Evolutionary conservation across 2,888 invertebrate genomes (phyloP).

Genomic region (Pseudoips prasinana): DNA sequence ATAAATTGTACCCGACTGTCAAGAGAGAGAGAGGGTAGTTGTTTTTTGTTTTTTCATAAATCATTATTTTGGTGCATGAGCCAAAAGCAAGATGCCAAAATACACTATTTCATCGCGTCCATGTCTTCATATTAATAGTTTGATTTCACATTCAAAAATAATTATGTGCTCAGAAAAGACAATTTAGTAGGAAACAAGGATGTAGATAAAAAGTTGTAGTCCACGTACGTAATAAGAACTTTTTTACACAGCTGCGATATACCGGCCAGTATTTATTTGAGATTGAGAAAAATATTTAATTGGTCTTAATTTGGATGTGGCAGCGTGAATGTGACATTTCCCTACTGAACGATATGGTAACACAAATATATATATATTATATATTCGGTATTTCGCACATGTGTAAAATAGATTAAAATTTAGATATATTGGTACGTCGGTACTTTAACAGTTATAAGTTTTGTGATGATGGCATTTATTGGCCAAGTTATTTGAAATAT

Average conservation of each 20-base stretch:
- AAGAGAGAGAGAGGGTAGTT: too few relatives aligned
- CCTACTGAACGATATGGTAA: too few relatives aligned
- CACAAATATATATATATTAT: too few relatives aligned
- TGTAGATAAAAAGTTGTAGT: slow-evolving; percentile 48
- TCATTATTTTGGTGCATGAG: slow-evolving; percentile 64
- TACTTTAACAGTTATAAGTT: slow-evolving; percentile 43
- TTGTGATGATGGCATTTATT: slow-evolving; percentile 77
- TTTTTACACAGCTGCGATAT: neutral
- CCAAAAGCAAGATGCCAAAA: slow-evolving; percentile 78
- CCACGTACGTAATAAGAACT: slow-evolving; percentile 23
- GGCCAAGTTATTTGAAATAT: slow-evolving; percentile 68
- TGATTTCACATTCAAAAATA: slow-evolving; percentile 42
- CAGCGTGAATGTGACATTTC: too few relatives aligned
- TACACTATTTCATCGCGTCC: slow-evolving; percentile 60
- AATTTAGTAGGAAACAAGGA: slow-evolving; percentile 55
- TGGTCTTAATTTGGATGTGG: neutral
- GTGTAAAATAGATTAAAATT: slow-evolving; percentile 10
- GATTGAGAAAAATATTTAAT: neutral
- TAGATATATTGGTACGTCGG: slow-evolving; percentile 36
- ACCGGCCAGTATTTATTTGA: neutral
- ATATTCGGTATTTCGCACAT: slow-evolving; percentile 7
- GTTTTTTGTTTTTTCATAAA: slow-evolving; percentile 11
- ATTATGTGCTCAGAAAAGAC: slow-evolving; percentile 76
- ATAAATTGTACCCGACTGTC: too few relatives aligned
- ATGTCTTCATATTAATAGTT: slow-evolving; percentile 41